These are phyloP conservation scores for Gymnobelideus leadbeateri DNA, from an alignment of 2,113 vertebrate species.

Conservation along the genomic window DNA sequence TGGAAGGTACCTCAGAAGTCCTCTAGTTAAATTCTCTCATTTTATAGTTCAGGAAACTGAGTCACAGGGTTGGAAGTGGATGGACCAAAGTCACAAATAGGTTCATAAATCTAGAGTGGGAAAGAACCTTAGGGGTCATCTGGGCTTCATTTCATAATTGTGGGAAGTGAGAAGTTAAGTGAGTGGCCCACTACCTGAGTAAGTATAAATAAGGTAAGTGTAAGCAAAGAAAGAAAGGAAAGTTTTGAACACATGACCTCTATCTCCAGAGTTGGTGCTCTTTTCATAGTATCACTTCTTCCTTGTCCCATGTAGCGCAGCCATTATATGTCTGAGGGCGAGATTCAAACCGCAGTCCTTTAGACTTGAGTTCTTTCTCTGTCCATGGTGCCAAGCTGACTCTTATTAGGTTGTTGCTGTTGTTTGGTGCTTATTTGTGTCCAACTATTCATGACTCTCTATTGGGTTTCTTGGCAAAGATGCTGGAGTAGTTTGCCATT, in stretches of 20 bases:
- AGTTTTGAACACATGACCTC: neutral
- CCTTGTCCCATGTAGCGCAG: neutral
- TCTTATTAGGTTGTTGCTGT: no score
- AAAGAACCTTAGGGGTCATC: neutral
- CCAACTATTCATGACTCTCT: no score
- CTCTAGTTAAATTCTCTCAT: neutral
- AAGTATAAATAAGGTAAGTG: no score
- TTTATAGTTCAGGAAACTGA: neutral
- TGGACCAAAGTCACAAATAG: neutral
- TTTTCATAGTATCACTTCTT: neutral
- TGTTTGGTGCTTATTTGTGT: no score
- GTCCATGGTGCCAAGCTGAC: neutral
- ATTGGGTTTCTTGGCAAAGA: no score
- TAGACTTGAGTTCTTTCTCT: neutral
- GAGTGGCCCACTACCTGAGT: neutral
- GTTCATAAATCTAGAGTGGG: neutral
- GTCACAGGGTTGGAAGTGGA: neutral
- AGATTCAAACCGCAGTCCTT: neutral
- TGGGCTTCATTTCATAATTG: neutral
- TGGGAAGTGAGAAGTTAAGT: neutral
- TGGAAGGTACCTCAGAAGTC: neutral
- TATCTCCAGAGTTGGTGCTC: neutral
- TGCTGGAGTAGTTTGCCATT: no score
- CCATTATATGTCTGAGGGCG: neutral
- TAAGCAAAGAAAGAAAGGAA: neutral